Conservation (phyloP, 64 coral and sea anemone genomes). For the Porites australiensis region DNA sequence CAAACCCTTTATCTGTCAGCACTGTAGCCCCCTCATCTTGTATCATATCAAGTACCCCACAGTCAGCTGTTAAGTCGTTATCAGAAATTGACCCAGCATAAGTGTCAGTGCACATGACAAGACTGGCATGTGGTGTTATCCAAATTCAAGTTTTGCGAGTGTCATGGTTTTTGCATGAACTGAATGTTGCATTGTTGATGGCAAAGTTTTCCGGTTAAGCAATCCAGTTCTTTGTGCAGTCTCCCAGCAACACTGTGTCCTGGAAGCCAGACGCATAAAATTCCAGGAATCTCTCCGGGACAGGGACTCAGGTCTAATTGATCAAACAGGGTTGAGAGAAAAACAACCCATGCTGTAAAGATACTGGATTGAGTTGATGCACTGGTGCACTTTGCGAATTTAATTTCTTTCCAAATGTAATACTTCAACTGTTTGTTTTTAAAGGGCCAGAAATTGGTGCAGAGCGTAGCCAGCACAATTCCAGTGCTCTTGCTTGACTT, state of each 20-base stretch:
- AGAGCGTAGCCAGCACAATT: no score
- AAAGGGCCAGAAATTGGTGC: no score
- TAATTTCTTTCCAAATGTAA: no score
- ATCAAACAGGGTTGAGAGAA: no score
- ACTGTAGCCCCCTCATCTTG: conserved; percentile 75
- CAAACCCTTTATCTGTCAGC: conserved; percentile 21
- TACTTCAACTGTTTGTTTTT: no score
- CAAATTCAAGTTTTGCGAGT: conserved; percentile 80
- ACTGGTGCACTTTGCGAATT: no score
- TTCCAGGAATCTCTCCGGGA: no score
- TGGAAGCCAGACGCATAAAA: no score
- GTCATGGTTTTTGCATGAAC: conserved; percentile 75
- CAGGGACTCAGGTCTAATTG: no score
- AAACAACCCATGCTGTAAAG: no score
- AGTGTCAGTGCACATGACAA: conserved; percentile 73
- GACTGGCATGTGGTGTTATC: conserved; percentile 63
- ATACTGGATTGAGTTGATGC: no score
- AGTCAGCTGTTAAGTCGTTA: conserved; percentile 63
- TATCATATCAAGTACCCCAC: conserved; percentile 64
- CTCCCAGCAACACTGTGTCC: conserved; percentile 62
- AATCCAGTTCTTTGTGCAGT: conserved; percentile 71
- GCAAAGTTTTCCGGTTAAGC: conserved; percentile 49
- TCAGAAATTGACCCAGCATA: conserved; percentile 64
- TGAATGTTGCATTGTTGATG: conserved; percentile 63
- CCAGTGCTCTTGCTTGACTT: no score